A percentile compares a stretch with the other conserved stretches of the same genome.
phyloP scores from a whole-genome alignment of 2,888 invertebrate species.

The Spodoptera exigua region DNA sequence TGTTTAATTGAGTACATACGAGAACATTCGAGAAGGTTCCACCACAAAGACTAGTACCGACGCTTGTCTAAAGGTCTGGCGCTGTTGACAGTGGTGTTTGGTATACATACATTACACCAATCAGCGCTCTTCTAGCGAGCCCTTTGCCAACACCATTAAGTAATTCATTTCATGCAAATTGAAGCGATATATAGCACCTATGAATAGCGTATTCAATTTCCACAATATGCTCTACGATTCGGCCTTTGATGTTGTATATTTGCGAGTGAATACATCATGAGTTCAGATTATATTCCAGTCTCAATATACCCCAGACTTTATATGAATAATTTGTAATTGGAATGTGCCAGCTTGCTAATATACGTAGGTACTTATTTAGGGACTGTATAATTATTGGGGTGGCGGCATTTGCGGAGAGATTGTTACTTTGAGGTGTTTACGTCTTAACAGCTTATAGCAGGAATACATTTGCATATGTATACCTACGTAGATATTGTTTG shows the following conservation, averaged over 20 bases:
- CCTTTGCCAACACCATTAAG: constrained; percentile 63
- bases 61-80: constrained; percentile 31
- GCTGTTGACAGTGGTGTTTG: constrained; percentile 22
- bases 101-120: constrained; percentile 38
- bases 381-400: background rate
- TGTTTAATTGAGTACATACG: constrained; percentile 21
- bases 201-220: constrained; percentile 66
- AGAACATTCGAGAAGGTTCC: background rate
- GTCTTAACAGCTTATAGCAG: no score
- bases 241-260: constrained; percentile 58
- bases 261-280: constrained; percentile 60
- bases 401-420: background rate
- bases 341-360: constrained; percentile 15
- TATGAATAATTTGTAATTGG: constrained; percentile 35
- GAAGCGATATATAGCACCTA: constrained; percentile 55
- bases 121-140: constrained; percentile 47
- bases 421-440: background rate
- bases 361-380: background rate
- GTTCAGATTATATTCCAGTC: constrained; percentile 42
- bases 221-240: constrained; percentile 57
- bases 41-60: constrained; percentile 12
- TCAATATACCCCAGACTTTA: constrained; percentile 19
- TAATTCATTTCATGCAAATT: constrained; percentile 68
- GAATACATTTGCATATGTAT: no score
- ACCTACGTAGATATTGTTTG: no score